These are phyloP conservation scores for Antheraea pernyi DNA, from an alignment of 1,140 invertebrate species.

Conservation along the genomic window DNA sequence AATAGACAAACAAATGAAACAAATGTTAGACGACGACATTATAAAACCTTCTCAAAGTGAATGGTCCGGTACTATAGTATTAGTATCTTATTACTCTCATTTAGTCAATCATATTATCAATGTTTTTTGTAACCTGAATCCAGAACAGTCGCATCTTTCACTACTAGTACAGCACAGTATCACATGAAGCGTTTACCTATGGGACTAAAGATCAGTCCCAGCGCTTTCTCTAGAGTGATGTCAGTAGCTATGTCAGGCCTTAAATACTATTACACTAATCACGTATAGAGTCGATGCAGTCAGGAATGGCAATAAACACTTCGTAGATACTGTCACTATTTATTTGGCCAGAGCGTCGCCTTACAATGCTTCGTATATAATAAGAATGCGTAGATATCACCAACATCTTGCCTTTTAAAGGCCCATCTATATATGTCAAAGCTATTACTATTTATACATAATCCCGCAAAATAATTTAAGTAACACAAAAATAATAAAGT, in stretches of 20 bases:
- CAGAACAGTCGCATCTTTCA: conserved; percentile 33
- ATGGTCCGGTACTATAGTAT: conserved; percentile 33
- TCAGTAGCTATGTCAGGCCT: conserved; percentile 32
- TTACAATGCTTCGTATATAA: too few species aligned
- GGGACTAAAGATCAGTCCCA: conserved; percentile 33
- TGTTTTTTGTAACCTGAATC: conserved; percentile 17
- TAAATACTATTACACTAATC: too few species aligned
- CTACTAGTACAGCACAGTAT: conserved; percentile 25
- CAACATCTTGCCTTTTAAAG: too few species aligned
- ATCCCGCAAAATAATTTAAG: too few species aligned
- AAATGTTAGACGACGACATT: conserved; percentile 30
- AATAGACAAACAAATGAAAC: conserved; percentile 30
- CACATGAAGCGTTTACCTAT: conserved; percentile 36
- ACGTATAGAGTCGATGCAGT: too few species aligned
- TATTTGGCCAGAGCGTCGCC: too few species aligned
- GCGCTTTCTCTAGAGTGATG: conserved; percentile 27
- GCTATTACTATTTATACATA: too few species aligned
- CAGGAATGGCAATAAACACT: too few species aligned
- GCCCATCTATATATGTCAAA: too few species aligned
- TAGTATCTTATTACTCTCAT: conserved; percentile 35
- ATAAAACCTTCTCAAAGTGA: conserved; percentile 34
- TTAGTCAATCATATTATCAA: conserved; percentile 30
- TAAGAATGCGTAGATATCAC: too few species aligned
- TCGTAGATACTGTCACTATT: too few species aligned
- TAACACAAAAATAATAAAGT: too few species aligned